Conservation (phyloP, 2,797 vertebrate genomes). For the Carcharodon carcharias region DNA sequence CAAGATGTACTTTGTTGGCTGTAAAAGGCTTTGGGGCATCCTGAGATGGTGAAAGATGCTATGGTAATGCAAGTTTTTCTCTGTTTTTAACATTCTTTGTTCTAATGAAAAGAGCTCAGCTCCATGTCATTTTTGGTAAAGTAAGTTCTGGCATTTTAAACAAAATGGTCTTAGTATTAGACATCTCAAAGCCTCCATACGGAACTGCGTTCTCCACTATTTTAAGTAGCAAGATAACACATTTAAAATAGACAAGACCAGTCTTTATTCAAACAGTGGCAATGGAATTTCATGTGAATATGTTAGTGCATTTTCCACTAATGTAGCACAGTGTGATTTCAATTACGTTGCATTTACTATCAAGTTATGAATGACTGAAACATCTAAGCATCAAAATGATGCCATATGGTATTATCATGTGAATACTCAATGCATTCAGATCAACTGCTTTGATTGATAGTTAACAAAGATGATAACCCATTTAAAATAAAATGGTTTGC, state of each 20-base stretch:
- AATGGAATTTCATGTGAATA: not conserved
- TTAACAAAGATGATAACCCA: not conserved
- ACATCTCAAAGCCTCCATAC: not conserved
- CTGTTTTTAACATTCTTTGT: not conserved
- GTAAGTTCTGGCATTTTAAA: not conserved
- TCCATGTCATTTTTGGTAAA: not conserved
- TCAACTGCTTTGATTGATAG: not conserved
- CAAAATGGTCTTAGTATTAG: not conserved
- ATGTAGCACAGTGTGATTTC: constrained; percentile 1
- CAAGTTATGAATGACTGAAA: constrained; percentile 7
- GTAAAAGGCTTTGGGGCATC: not conserved
- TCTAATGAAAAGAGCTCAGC: not conserved
- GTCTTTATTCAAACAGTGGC: not conserved
- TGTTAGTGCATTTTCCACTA: not conserved
- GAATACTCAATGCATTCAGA: constrained; percentile 5
- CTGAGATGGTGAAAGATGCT: not conserved
- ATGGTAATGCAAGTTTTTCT: not conserved
- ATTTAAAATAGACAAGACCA: not conserved
- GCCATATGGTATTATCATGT: not conserved
- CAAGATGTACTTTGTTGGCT: not conserved
- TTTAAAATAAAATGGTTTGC: not conserved
- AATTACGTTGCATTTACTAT: not conserved
- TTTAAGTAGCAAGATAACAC: not conserved
- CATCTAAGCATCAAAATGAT: not conserved
- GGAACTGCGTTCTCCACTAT: not conserved